Percentiles rank a stretch among this genome's conserved stretches.
Conservation (phyloP, 2,113 vertebrate species). For the Hyperoodon ampullatus region DNA sequence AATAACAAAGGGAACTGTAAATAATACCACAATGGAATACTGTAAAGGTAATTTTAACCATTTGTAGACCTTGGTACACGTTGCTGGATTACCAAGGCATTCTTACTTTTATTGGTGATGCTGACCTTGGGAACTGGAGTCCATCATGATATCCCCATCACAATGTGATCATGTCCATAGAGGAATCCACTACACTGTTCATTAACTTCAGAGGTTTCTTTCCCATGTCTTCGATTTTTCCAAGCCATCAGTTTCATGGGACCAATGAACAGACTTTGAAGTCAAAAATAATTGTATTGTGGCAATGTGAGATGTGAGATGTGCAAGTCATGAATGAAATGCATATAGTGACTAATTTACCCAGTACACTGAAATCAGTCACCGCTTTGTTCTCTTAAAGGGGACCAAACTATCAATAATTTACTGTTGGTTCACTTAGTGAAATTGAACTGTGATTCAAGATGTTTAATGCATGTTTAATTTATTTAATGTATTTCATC, state of each 20-base stretch:
- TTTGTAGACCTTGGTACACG: conserved; percentile 80
- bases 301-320: conserved; percentile 29
- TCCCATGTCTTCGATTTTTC: conserved; percentile 76
- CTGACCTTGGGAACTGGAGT: conserved; percentile 68
- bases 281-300: conserved; percentile 36
- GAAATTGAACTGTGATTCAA: conserved; percentile 77
- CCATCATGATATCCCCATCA: conserved; percentile 35
- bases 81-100: conserved; percentile 76
- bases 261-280: conserved; percentile 56
- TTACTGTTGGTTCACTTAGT: conserved; percentile 77
- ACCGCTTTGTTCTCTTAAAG: conserved; percentile 73
- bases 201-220: conserved; percentile 78
- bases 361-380: conserved; percentile 27
- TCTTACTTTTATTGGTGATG: conserved; percentile 72
- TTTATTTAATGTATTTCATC: conserved; percentile 84
- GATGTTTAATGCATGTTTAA: conserved; percentile 81
- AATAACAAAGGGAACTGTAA: conserved; percentile 73
- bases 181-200: conserved; percentile 67
- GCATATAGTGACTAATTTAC: background rate
- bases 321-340: conserved; percentile 61
- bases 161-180: conserved; percentile 71
- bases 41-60: conserved; percentile 83
- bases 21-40: conserved; percentile 80
- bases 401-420: conserved; percentile 68
- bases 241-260: conserved; percentile 68